Evolutionary conservation across 2,113 vertebrate species (phyloP).

Genomic region (Mastomys natalensis): DNA sequence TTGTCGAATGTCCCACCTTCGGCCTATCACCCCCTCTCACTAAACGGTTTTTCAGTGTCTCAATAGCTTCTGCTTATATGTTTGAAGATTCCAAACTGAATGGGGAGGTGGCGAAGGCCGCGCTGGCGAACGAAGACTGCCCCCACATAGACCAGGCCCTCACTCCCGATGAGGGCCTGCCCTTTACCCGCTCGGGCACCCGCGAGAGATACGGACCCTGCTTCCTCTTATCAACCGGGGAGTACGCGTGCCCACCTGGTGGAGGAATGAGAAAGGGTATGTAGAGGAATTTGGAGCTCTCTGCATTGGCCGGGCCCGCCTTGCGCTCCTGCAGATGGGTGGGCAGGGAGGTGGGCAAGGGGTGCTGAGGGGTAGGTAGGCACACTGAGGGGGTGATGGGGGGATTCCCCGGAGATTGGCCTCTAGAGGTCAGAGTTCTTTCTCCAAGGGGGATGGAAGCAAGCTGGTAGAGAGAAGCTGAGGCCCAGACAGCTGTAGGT

Average conservation of each 20-base stretch:
- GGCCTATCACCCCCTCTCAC: constrained; percentile 82
- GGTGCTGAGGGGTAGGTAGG: constrained; percentile 75
- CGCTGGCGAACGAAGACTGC: constrained; percentile 99
- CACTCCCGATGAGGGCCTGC: constrained; percentile 97
- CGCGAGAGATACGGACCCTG: constrained; percentile 96
- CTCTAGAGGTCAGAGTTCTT: constrained; percentile 12
- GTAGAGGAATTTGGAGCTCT: constrained; percentile 89
- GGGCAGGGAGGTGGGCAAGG: constrained; percentile 67
- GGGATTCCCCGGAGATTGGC: background rate
- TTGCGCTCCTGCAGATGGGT: constrained; percentile 72
- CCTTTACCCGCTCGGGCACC: constrained; percentile 96
- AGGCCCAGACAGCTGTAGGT: background rate
- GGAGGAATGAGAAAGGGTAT: constrained; percentile 99
- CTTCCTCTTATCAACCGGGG: constrained; percentile 99
- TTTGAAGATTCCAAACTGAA: constrained; percentile 98
- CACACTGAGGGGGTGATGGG: background rate
- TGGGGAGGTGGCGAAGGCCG: constrained; percentile 97
- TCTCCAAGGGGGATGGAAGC: background rate
- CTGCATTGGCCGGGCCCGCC: constrained; percentile 64
- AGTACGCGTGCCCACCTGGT: constrained; percentile 97
- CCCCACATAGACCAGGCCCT: constrained; percentile 99
- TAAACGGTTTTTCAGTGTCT: constrained; percentile 90
- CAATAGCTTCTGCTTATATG: constrained; percentile 94
- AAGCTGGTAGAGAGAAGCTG: constrained; percentile 13
- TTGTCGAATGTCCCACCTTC: constrained; percentile 75